phyloP scores from a whole-genome alignment of 2,888 invertebrate genomes.

The Himalopsyche kuldschensis region DNA sequence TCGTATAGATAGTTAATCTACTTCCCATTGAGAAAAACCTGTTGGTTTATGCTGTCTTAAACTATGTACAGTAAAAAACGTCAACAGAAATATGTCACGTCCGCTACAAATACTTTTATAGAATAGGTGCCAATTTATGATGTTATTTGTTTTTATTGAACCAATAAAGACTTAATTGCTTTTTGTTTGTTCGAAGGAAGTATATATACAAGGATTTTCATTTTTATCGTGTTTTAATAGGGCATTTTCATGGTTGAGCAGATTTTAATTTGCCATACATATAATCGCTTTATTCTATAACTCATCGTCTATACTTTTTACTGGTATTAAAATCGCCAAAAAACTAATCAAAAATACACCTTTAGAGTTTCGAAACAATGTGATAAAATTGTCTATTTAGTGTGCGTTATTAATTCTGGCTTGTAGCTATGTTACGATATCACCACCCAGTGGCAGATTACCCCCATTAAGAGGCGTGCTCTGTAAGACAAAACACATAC shows the following conservation, averaged over 20 bases:
- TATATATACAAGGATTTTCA: background rate
- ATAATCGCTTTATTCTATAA: too few relatives aligned
- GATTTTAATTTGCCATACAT: background rate
- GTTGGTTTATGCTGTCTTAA: background rate
- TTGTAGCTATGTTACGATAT: too few relatives aligned
- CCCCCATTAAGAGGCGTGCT: too few relatives aligned
- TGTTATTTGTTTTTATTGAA: background rate
- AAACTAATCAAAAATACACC: too few relatives aligned
- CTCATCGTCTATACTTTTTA: too few relatives aligned
- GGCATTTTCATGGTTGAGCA: background rate
- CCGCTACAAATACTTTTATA: background rate
- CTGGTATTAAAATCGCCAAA: too few relatives aligned
- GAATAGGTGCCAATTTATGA: background rate
- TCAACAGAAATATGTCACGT: background rate
- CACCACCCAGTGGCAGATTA: too few relatives aligned
- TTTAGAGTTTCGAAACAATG: too few relatives aligned
- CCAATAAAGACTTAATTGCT: background rate
- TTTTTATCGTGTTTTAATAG: background rate
- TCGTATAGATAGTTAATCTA: background rate
- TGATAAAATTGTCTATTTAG: too few relatives aligned
- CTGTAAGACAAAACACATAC: too few relatives aligned
- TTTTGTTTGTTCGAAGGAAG: background rate
- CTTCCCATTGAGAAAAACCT: background rate
- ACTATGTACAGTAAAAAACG: background rate
- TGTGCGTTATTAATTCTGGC: too few relatives aligned